Conservation (phyloP, 2,797 vertebrate species). For the Micromesistius poutassou region DNA sequence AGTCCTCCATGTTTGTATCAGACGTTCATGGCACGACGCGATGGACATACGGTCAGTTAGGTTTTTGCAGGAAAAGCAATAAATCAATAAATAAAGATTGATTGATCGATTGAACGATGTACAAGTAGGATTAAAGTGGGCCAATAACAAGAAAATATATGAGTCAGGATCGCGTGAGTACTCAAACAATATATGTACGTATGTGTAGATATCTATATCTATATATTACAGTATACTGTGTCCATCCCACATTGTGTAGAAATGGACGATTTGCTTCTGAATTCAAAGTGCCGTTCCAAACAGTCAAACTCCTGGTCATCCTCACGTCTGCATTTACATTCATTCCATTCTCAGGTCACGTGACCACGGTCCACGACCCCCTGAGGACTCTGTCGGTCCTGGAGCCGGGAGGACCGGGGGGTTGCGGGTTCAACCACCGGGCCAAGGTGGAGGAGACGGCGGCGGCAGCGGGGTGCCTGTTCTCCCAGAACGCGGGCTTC, state of each 20-base stretch:
- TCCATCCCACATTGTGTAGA: not conserved
- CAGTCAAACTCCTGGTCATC: not conserved
- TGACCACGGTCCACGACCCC: slow-evolving; percentile 79
- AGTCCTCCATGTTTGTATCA: slow-evolving; percentile 75
- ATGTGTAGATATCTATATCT: not conserved
- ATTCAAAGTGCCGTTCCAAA: not conserved
- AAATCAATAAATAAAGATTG: not conserved
- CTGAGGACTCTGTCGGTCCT: slow-evolving; percentile 82
- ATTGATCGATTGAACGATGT: not conserved
- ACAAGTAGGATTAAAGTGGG: no score
- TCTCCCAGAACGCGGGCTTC: slow-evolving; percentile 90
- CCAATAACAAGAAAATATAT: no score
- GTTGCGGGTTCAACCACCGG: slow-evolving; percentile 65
- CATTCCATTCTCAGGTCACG: slow-evolving; percentile 65
- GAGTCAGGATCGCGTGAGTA: no score
- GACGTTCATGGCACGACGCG: slow-evolving; percentile 44
- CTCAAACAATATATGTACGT: not conserved
- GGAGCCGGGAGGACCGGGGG: slow-evolving; percentile 79
- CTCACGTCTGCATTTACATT: not conserved
- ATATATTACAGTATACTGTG: not conserved
- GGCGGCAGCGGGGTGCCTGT: slow-evolving; percentile 69
- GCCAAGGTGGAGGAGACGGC: slow-evolving; percentile 78
- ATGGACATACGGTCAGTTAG: slow-evolving; percentile 63
- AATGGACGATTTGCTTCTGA: not conserved
- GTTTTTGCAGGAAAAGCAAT: not conserved